phyloP scores from a whole-genome alignment of 2,113 vertebrate species.

The Oncorhynchus nerka region DNA sequence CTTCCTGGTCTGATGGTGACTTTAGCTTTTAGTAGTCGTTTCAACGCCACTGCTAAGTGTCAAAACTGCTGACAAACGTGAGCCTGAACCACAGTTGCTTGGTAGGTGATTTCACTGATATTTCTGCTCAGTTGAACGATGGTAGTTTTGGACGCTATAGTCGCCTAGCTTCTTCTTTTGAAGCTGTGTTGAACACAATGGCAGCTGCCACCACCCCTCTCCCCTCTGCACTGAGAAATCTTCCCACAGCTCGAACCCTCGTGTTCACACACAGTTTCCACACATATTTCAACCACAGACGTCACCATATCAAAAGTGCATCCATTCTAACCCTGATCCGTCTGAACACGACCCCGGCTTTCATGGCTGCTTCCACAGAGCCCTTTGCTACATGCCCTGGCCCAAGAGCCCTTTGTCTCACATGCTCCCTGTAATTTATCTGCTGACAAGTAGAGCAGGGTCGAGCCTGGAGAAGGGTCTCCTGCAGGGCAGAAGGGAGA shows the following conservation, averaged over 20 bases:
- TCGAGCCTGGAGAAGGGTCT: background rate
- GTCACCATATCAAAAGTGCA: slow-evolving; percentile 71
- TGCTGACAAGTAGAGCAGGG: background rate
- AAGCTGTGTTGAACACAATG: slow-evolving; percentile 48
- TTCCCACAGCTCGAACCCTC: slow-evolving; percentile 63
- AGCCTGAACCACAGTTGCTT: background rate
- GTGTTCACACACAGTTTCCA: background rate
- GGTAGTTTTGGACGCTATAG: slow-evolving; percentile 17
- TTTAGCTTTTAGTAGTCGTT: too few species aligned
- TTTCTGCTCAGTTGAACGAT: slow-evolving; percentile 18
- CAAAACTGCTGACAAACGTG: slow-evolving; percentile 20
- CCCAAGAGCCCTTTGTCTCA: background rate
- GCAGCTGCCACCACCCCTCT: slow-evolving; percentile 41
- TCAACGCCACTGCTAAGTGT: background rate
- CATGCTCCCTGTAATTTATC: background rate
- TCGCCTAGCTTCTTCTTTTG: slow-evolving; percentile 17
- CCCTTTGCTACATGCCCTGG: background rate
- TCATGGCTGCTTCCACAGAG: slow-evolving; percentile 73
- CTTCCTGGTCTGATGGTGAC: too few species aligned
- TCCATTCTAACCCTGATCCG: slow-evolving; percentile 69
- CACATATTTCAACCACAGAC: slow-evolving; percentile 62
- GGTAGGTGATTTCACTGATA: slow-evolving; percentile 27
- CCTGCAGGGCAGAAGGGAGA: background rate
- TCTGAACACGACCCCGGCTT: slow-evolving; percentile 64
- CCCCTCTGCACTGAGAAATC: slow-evolving; percentile 50